Conservation (phyloP, 2,797 vertebrate species). For the Centroberyx gerrardi region DNA sequence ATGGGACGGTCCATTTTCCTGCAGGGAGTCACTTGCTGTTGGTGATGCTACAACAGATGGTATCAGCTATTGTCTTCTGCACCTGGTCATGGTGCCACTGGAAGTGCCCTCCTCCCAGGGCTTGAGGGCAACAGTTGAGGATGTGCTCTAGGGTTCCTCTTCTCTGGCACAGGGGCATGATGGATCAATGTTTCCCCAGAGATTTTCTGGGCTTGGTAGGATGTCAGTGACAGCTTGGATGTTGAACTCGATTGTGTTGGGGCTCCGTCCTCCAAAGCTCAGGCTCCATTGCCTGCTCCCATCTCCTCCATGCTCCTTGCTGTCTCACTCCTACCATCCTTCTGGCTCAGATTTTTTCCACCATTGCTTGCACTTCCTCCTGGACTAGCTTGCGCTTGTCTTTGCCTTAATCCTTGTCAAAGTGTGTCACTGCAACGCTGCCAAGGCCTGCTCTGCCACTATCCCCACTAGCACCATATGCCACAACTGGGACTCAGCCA, state of each 20-base stretch:
- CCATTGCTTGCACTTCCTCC: slow-evolving; percentile 12
- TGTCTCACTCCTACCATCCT: slow-evolving; percentile 47
- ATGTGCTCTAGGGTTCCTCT: slow-evolving; percentile 22
- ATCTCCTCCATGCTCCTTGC: slow-evolving; percentile 48
- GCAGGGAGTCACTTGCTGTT: too few relatives aligned
- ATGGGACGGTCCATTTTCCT: too few relatives aligned
- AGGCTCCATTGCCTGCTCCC: not conserved
- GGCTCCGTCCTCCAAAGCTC: too few relatives aligned
- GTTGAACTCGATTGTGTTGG: slow-evolving; percentile 50
- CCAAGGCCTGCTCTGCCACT: slow-evolving; percentile 29
- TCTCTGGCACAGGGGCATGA: slow-evolving; percentile 38
- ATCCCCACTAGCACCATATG: not conserved
- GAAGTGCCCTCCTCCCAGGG: not conserved
- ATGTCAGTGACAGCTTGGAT: slow-evolving; percentile 40
- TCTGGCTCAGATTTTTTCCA: slow-evolving; percentile 41
- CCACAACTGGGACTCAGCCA: too few relatives aligned
- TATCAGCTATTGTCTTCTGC: too few relatives aligned
- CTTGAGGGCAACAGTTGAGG: slow-evolving; percentile 18
- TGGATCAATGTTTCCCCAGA: slow-evolving; percentile 45
- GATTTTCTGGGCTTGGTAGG: slow-evolving; percentile 45
- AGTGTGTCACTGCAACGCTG: slow-evolving; percentile 34
- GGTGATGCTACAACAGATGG: too few relatives aligned
- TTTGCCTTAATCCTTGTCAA: slow-evolving; percentile 50
- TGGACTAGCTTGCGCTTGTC: slow-evolving; percentile 40
- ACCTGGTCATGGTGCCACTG: slow-evolving; percentile 22